Conservation (phyloP, 2,113 vertebrate genomes). For the Pan paniscus region DNA sequence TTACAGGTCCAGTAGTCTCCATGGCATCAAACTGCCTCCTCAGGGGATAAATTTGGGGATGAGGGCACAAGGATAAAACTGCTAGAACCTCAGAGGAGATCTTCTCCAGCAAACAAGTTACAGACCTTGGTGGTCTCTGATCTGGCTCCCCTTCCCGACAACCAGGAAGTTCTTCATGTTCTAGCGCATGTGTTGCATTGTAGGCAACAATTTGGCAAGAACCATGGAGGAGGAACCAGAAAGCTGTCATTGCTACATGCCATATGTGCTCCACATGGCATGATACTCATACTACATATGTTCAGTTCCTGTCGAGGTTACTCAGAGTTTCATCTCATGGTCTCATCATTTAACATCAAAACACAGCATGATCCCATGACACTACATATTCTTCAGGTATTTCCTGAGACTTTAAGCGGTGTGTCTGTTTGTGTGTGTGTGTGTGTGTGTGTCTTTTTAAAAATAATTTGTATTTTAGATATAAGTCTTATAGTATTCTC, state of each 20-base stretch:
- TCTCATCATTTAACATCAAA: background rate
- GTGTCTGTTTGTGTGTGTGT: background rate
- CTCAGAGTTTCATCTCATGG: background rate
- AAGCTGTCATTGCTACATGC: background rate
- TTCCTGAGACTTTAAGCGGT: background rate
- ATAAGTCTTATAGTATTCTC: background rate
- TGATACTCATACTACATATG: background rate
- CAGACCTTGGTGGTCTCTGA: background rate
- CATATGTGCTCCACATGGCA: background rate
- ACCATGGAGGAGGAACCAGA: background rate
- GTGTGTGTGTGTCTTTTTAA: background rate
- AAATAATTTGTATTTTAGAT: background rate
- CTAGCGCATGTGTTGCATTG: background rate
- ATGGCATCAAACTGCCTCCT: background rate
- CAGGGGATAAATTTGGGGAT: background rate
- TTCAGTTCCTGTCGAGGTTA: background rate
- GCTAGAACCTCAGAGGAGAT: background rate
- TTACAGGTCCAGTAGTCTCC: background rate
- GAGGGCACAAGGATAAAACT: background rate
- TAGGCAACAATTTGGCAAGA: background rate
- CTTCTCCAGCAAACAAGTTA: background rate
- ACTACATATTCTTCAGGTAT: background rate
- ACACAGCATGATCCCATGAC: background rate
- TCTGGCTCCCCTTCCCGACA: background rate
- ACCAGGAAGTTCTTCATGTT: background rate